A percentile compares a stretch with the other conserved stretches of the same genome.
These are phyloP conservation scores for Macropodus opercularis DNA, from an alignment of 2,797 vertebrate species.

Conservation along the genomic window DNA sequence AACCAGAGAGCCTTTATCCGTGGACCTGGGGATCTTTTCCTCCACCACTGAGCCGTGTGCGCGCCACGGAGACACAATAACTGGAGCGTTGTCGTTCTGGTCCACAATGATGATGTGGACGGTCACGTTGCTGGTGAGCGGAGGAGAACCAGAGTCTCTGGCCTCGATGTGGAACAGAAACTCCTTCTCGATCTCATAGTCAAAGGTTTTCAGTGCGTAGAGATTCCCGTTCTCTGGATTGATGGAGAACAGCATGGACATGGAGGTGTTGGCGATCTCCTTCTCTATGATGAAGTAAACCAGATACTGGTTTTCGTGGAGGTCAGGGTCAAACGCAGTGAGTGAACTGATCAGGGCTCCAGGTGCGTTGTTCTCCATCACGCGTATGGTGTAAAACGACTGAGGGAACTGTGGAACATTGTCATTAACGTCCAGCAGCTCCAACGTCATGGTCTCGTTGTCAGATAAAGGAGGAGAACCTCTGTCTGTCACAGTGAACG, in stretches of 20 bases:
- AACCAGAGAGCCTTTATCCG: slow-evolving; percentile 66
- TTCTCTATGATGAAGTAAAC: slow-evolving; percentile 60
- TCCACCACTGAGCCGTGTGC: slow-evolving; percentile 64
- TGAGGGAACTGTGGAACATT: slow-evolving; percentile 66
- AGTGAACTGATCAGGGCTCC: slow-evolving; percentile 61
- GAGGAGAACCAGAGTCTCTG: slow-evolving; percentile 69
- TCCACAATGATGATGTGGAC: slow-evolving; percentile 70
- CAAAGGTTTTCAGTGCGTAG: slow-evolving; percentile 69
- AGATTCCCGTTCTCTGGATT: slow-evolving; percentile 71
- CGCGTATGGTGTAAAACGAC: slow-evolving; percentile 63
- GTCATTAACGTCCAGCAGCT: slow-evolving; percentile 57
- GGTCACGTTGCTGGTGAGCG: slow-evolving; percentile 64
- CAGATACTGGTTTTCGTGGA: slow-evolving; percentile 65
- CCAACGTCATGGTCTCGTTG: slow-evolving; percentile 57
- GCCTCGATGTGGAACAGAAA: slow-evolving; percentile 73
- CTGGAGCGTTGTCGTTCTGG: slow-evolving; percentile 72
- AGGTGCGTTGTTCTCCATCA: slow-evolving; percentile 69
- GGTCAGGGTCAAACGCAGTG: slow-evolving; percentile 66
- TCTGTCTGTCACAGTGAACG: slow-evolving; percentile 58
- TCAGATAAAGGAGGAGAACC: slow-evolving; percentile 62
- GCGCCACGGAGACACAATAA: slow-evolving; percentile 61
- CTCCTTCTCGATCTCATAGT: slow-evolving; percentile 71
- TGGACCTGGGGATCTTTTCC: slow-evolving; percentile 67
- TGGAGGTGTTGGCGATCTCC: slow-evolving; percentile 51
- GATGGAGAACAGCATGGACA: slow-evolving; percentile 66